A percentile compares a stretch with the other conserved stretches of the same genome.
Evolutionary conservation across 1,140 invertebrate species (phyloP).

Genomic region (Littorina saxatilis): DNA sequence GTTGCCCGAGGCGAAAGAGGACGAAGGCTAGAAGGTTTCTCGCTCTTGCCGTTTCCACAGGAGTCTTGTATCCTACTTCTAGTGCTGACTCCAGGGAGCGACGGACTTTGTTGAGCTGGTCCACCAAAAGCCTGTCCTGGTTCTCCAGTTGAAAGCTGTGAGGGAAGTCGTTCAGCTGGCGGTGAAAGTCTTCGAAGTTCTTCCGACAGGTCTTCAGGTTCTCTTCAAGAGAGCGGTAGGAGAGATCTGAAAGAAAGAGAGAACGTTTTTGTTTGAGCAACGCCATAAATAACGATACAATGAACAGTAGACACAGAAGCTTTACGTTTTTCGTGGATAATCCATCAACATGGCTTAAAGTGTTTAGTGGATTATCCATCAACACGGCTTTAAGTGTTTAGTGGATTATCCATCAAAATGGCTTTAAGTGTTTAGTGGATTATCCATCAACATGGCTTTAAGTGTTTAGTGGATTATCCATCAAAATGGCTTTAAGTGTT

Average conservation of each 20-base stretch:
- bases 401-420: too few relatives aligned
- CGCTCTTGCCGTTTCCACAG: slow-evolving; percentile 14
- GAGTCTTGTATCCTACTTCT: not conserved
- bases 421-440: too few relatives aligned
- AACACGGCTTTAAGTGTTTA: too few relatives aligned
- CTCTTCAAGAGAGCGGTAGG: not conserved
- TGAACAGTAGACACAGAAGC: too few relatives aligned
- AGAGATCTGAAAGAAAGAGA: not conserved
- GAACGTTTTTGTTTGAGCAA: too few relatives aligned
- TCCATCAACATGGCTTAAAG: too few relatives aligned
- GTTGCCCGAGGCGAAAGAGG: not conserved
- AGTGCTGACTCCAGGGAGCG: not conserved
- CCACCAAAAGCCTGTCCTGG: not conserved
- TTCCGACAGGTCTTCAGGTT: not conserved
- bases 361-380: too few relatives aligned
- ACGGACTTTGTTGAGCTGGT: not conserved
- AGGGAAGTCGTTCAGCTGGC: not conserved
- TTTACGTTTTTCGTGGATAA: too few relatives aligned
- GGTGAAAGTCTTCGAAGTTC: not conserved
- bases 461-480: too few relatives aligned
- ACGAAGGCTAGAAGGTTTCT: slow-evolving; percentile 6
- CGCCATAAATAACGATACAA: too few relatives aligned
- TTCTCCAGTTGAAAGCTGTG: slow-evolving; percentile 9
- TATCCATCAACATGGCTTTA: too few relatives aligned
- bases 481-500: too few relatives aligned